Evolutionary conservation across 2,797 vertebrate genomes (phyloP).

Genomic region (Scyliorhinus canicula): DNA sequence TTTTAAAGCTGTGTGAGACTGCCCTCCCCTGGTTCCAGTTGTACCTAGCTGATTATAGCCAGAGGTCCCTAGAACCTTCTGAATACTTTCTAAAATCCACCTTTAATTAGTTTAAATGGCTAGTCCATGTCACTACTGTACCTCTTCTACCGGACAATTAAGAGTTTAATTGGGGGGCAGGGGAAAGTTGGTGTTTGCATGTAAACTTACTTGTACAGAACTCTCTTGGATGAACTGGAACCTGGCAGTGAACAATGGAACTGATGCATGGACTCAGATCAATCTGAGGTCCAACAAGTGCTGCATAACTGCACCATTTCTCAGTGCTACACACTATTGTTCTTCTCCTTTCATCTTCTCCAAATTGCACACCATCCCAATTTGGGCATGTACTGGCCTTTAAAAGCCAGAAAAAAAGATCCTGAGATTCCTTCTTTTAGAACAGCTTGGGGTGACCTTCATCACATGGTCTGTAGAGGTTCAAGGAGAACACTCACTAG

Average conservation of each 20-base stretch:
- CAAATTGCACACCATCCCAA: too few relatives aligned
- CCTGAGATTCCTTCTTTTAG: too few relatives aligned
- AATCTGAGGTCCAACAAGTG: neutral
- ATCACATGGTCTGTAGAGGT: too few relatives aligned
- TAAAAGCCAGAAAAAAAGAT: too few relatives aligned
- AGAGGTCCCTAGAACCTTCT: neutral
- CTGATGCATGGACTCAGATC: neutral
- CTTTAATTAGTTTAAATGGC: too few relatives aligned
- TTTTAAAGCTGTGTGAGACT: neutral
- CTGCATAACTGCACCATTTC: neutral
- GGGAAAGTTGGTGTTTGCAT: neutral
- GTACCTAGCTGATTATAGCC: neutral
- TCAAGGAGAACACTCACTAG: too few relatives aligned
- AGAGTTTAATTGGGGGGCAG: neutral
- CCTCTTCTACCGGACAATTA: neutral
- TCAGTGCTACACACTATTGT: neutral
- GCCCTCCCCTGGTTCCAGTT: neutral
- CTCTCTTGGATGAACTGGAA: neutral
- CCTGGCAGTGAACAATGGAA: neutral
- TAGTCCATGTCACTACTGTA: too few relatives aligned
- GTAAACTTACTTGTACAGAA: neutral
- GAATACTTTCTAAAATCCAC: neutral
- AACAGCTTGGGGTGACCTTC: too few relatives aligned
- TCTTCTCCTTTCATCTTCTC: too few relatives aligned
- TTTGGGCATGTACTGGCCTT: too few relatives aligned